Evolutionary conservation across 1,140 invertebrate genomes (phyloP), one percentile per base, ranked within the genome.

Genomic region (Lethrus apterus): DNA sequence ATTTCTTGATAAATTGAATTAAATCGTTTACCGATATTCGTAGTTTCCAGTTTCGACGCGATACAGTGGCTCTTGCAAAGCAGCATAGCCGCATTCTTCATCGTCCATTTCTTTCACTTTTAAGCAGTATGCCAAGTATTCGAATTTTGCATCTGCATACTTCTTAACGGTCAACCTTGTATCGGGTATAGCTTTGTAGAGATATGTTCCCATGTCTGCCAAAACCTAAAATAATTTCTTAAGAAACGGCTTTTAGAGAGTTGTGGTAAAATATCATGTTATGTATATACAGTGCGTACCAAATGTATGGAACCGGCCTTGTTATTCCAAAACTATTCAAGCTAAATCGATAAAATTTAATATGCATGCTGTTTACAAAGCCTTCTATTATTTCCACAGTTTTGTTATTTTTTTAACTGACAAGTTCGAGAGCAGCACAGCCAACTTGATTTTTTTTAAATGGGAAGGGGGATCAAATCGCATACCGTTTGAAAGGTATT

Each of bases 21-120:
- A n/a, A 35, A 4, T 30, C 18, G 11, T n/a, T 43, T 60, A 86
- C 79, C 94, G 82, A 65, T 98, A 99, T 67, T 98, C 95, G 72
- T 98, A 99, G 68, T 99, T 99, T 41, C 95, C 95, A 4, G 96
- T 98, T 70, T 98, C 95, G 0, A 99, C 90, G 29, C 96, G 75
- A 66, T 98, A 98, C 10, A 98, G 69, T 0, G 95, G 93, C 66
- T 99, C 95, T 63, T 97, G 91, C n/a, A 98, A 64, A 0, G 89
- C 82, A 21, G 85, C 84, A 66, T 93, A 98, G 44, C 84, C 86
- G 54, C 93, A 91, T 63, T 98, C 95, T 66, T 99, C 95, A 67
- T 99, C 96, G 61, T 99, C 95, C 86, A 98, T 89, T 74, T 99
- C 96, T 65, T 91, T 92, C 0, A 91, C 87, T 75, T 98, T 99